A percentile compares a stretch with the other conserved stretches of the same genome.
These are phyloP conservation scores for Girardinichthys multiradiatus DNA, from an alignment of 2,113 vertebrate genomes.

Conservation along the genomic window DNA sequence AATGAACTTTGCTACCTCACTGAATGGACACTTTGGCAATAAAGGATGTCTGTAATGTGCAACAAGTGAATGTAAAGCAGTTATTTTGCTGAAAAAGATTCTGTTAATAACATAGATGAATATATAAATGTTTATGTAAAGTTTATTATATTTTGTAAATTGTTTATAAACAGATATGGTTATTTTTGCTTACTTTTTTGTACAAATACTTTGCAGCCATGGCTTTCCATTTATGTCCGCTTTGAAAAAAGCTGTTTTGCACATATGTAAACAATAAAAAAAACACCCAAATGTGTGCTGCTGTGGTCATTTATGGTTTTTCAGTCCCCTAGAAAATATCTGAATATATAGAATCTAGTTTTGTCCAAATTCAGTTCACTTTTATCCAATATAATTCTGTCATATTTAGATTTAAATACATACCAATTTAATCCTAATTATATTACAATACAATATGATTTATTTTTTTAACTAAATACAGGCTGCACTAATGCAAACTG, in stretches of 20 bases:
- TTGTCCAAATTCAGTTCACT: no score
- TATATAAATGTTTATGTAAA: slow-evolving; percentile 83
- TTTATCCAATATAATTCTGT: no score
- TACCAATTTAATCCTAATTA: no score
- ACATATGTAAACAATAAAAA: slow-evolving; percentile 77
- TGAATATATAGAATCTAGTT: no score
- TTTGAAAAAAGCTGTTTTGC: slow-evolving; percentile 81
- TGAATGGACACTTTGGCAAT: slow-evolving; percentile 78
- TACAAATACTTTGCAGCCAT: slow-evolving; percentile 58
- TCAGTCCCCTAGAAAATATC: no score
- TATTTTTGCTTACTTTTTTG: slow-evolving; percentile 74
- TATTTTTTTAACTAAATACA: no score
- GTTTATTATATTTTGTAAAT: slow-evolving; percentile 90
- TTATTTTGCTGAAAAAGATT: slow-evolving; percentile 46
- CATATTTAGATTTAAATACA: no score
- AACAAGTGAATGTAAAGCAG: slow-evolving; percentile 74
- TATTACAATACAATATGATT: no score
- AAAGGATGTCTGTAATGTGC: slow-evolving; percentile 73
- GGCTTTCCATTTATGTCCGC: slow-evolving; percentile 69
- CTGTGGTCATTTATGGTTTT: slow-evolving; percentile 45
- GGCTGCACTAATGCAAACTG: no score
- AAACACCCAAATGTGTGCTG: slow-evolving; percentile 65
- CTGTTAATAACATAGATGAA: slow-evolving; percentile 58
- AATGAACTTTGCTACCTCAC: slow-evolving; percentile 88
- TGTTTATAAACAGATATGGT: slow-evolving; percentile 86